A percentile compares a stretch with the other conserved stretches of the same genome.
phyloP scores from a whole-genome alignment of 2,888 invertebrate species.

The Ctenicera cuprea region DNA sequence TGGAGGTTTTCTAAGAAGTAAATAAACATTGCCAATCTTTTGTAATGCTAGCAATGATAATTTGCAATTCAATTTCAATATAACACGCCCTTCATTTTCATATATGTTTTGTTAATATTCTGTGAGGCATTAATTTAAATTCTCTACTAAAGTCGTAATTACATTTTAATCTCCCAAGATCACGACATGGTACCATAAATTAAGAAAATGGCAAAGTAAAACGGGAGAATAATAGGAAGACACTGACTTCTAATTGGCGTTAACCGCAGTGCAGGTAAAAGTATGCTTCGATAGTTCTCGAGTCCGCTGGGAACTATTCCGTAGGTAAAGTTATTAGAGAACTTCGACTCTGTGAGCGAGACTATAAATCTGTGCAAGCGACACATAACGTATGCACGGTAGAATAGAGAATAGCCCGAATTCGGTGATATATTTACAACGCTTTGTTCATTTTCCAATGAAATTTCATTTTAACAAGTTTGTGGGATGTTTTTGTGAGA shows the following conservation, averaged over 20 bases:
- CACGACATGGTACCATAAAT: background rate
- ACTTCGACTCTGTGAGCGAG: conserved; percentile 45
- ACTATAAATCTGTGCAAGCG: conserved; percentile 56
- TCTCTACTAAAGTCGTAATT: too few relatives aligned
- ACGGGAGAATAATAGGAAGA: conserved; percentile 10
- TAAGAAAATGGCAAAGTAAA: conserved; percentile 9
- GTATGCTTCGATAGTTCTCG: conserved; percentile 52
- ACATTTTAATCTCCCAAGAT: too few relatives aligned
- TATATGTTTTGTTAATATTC: too few relatives aligned
- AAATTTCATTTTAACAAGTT: conserved; percentile 59
- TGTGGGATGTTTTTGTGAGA: conserved; percentile 51
- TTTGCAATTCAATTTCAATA: too few relatives aligned
- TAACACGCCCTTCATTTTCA: too few relatives aligned
- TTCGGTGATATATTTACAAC: conserved; percentile 57
- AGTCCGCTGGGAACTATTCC: conserved; percentile 51
- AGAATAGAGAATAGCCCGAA: conserved; percentile 54
- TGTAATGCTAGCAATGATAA: too few relatives aligned
- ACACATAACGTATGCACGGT: conserved; percentile 55
- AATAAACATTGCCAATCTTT: too few relatives aligned
- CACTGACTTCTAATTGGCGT: conserved; percentile 34
- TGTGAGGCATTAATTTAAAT: too few relatives aligned
- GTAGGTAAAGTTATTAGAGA: conserved; percentile 55
- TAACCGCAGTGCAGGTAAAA: conserved; percentile 41
- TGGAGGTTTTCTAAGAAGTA: too few relatives aligned
- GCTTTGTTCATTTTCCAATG: conserved; percentile 60